These are phyloP conservation scores for Agriotes lineatus DNA, from an alignment of 2,888 invertebrate genomes.

Conservation along the genomic window DNA sequence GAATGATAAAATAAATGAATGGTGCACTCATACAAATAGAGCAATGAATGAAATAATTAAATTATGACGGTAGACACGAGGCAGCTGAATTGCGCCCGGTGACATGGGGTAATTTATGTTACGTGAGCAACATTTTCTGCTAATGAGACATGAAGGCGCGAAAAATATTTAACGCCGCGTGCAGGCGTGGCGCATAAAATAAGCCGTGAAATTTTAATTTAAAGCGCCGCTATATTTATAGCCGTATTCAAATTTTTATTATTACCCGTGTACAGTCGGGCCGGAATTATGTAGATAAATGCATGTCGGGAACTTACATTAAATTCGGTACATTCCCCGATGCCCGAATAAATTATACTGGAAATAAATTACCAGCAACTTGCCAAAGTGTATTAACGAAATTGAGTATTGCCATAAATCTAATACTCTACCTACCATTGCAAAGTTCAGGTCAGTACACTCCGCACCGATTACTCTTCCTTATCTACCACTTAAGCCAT, in stretches of 20 bases:
- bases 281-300: conserved; percentile 22
- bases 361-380: conserved; percentile 53
- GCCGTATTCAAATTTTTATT: conserved; percentile 25
- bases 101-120: no score
- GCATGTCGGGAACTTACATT: conserved; percentile 15
- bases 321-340: conserved; percentile 9
- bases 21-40: no score
- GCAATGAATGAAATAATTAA: no score
- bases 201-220: conserved; percentile 20
- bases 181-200: conserved; percentile 2
- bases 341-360: conserved; percentile 34
- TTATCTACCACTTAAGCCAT: conserved; percentile 38
- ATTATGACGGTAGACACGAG: no score
- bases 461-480: conserved; percentile 36
- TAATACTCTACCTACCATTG: conserved; percentile 38
- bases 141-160: conserved; percentile 8
- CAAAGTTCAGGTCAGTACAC: conserved; percentile 41
- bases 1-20: no score
- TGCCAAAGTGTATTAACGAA: conserved; percentile 58
- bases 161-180: not conserved
- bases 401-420: conserved; percentile 59
- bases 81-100: no score
- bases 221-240: conserved; percentile 10
- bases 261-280: conserved; percentile 7
- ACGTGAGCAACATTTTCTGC: not conserved